Evolutionary conservation across 2,113 vertebrate species (phyloP).

Genomic region (Anseranas semipalmata): DNA sequence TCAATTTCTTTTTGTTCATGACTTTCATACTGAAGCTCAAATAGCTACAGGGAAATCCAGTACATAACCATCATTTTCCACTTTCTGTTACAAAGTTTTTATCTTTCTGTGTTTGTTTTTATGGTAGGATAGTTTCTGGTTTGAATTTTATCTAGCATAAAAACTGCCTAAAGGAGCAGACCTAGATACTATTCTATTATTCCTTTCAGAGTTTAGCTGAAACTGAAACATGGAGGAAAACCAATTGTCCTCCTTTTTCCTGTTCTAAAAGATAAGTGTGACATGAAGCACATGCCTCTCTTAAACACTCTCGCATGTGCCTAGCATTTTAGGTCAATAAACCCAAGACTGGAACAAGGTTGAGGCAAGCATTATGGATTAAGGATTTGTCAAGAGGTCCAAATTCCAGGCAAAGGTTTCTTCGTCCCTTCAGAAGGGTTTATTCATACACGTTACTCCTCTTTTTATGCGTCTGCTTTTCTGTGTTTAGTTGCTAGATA

Average conservation of each 20-base stretch:
- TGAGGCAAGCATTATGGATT: constrained; percentile 21
- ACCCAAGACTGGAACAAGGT: neutral
- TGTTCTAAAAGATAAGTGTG: constrained; percentile 64
- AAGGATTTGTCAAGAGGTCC: neutral
- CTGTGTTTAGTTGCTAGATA: neutral
- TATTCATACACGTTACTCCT: neutral
- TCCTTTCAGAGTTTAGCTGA: constrained; percentile 51
- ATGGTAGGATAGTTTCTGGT: constrained; percentile 33
- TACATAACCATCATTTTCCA: constrained; percentile 19
- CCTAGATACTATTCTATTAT: constrained; percentile 6
- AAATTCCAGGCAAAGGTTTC: constrained; percentile 12
- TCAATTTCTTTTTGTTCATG: neutral
- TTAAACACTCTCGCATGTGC: constrained; percentile 5
- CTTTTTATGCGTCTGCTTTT: neutral
- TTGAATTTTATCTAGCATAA: constrained; percentile 56
- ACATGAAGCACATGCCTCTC: constrained; percentile 64
- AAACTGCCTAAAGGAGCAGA: constrained; percentile 38
- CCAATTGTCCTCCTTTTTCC: constrained; percentile 62
- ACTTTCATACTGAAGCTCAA: neutral
- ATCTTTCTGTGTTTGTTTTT: constrained; percentile 35
- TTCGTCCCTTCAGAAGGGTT: constrained; percentile 44
- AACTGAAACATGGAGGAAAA: constrained; percentile 44
- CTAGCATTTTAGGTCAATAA: constrained; percentile 33
- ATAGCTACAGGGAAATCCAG: neutral
- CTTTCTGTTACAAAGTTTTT: constrained; percentile 35